A percentile compares a stretch with the other conserved stretches of the same genome.
phyloP scores from a whole-genome alignment of 2,888 invertebrate genomes.

The Oscheius onirici region DNA sequence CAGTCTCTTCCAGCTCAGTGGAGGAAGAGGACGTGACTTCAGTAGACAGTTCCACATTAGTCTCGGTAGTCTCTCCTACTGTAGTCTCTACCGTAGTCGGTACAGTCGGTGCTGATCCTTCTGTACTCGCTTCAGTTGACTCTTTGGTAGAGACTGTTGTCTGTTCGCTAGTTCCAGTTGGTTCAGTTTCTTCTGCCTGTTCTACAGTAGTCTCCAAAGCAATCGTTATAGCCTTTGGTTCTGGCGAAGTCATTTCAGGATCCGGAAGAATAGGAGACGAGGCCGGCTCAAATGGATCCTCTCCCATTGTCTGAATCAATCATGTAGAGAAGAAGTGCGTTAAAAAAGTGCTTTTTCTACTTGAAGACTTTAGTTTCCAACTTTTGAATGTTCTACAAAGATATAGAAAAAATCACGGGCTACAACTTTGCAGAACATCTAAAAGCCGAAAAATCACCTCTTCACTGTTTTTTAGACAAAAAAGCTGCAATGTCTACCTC shows the following conservation, averaged over 20 bases:
- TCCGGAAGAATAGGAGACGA: not conserved
- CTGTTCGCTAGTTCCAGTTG: no score
- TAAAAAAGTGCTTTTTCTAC: no score
- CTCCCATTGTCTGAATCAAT: slow-evolving; percentile 19
- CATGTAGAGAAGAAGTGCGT: no score
- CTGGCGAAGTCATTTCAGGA: not conserved
- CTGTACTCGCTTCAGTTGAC: not conserved
- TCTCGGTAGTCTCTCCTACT: not conserved
- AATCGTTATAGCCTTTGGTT: not conserved
- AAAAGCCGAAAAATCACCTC: no score
- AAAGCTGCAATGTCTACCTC: not conserved
- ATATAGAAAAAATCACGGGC: no score
- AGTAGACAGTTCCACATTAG: not conserved
- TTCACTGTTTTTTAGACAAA: not conserved
- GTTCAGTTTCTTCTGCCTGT: no score
- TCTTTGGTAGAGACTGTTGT: not conserved
- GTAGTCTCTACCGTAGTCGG: not conserved
- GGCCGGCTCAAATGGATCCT: slow-evolving; percentile 14
- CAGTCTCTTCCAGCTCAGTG: slow-evolving; percentile 13
- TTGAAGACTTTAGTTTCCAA: no score
- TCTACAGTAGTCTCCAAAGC: not conserved
- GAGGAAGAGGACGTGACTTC: not conserved
- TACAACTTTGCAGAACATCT: no score
- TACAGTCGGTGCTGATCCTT: not conserved
- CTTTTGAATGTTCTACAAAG: no score